A percentile compares a stretch with the other conserved stretches of the same genome.
Evolutionary conservation across 2,113 vertebrate genomes (phyloP).

Genomic region (Desmodus rotundus): DNA sequence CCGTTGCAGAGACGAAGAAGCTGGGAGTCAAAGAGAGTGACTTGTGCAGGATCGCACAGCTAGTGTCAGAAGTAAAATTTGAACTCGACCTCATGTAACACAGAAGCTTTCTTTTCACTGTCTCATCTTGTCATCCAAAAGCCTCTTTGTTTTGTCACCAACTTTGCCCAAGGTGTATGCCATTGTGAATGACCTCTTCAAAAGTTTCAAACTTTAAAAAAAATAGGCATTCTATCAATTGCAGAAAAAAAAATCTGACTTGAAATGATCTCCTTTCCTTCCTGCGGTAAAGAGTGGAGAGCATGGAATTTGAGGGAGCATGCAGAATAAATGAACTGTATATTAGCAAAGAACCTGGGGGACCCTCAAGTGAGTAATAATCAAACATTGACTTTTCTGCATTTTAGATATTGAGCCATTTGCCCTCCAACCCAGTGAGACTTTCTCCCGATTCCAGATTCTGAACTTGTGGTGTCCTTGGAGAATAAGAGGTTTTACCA

Average conservation of each 20-base stretch:
- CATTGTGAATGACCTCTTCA: neutral
- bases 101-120: neutral
- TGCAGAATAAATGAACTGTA: neutral
- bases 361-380: neutral
- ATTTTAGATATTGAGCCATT: conserved; percentile 8
- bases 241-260: neutral
- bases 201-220: neutral
- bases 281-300: neutral
- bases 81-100: neutral
- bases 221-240: neutral
- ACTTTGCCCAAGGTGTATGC: neutral
- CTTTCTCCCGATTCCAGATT: conserved; percentile 1
- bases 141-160: neutral
- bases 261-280: neutral
- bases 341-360: neutral
- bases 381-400: conserved; percentile 4
- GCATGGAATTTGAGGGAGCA: neutral
- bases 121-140: neutral
- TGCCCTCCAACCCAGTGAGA: neutral
- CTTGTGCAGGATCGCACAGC: neutral
- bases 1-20: neutral
- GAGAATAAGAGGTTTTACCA: neutral
- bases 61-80: neutral
- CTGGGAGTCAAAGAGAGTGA: neutral
- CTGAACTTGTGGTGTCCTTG: neutral